Percentiles rank a stretch among this genome's conserved stretches.
phyloP scores from a whole-genome alignment of 2,888 invertebrate genomes.

The Rhodophaea formosa region DNA sequence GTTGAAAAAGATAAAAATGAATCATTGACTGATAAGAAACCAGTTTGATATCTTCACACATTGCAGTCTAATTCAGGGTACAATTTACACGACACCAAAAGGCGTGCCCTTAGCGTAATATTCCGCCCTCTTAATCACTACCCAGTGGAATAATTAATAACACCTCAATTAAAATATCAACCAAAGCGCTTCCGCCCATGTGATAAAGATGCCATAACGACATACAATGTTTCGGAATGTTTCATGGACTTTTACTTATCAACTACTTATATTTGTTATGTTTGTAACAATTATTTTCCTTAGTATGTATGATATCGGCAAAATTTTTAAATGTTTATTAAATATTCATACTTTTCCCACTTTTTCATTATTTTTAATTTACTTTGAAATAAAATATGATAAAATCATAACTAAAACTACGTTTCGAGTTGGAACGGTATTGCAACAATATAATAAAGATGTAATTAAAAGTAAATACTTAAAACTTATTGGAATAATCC shows the following conservation, averaged over 20 bases:
- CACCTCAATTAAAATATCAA: constrained; percentile 75
- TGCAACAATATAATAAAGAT: no score
- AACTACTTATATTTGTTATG: not conserved
- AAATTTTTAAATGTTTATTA: no score
- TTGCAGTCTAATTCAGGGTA: constrained; percentile 38
- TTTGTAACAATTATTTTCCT: not conserved
- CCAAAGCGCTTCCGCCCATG: constrained; percentile 60
- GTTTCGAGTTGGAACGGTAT: no score
- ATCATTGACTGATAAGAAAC: constrained; percentile 53
- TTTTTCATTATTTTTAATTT: no score
- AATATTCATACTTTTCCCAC: no score
- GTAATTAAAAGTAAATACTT: no score
- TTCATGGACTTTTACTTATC: constrained; percentile 6
- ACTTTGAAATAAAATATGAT: no score
- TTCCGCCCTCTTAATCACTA: constrained; percentile 73
- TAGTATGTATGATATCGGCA: no score
- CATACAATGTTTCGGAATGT: constrained; percentile 21
- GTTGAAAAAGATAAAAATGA: constrained; percentile 37
- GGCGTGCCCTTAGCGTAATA: constrained; percentile 62
- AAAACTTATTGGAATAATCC: no score
- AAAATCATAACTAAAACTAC: no score
- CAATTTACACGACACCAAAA: constrained; percentile 51
- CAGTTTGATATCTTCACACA: constrained; percentile 24
- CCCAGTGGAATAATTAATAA: constrained; percentile 72
- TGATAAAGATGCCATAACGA: constrained; percentile 40